These are phyloP conservation scores for Trematomus bernacchii DNA, from an alignment of 2,797 vertebrate species.

Conservation along the genomic window DNA sequence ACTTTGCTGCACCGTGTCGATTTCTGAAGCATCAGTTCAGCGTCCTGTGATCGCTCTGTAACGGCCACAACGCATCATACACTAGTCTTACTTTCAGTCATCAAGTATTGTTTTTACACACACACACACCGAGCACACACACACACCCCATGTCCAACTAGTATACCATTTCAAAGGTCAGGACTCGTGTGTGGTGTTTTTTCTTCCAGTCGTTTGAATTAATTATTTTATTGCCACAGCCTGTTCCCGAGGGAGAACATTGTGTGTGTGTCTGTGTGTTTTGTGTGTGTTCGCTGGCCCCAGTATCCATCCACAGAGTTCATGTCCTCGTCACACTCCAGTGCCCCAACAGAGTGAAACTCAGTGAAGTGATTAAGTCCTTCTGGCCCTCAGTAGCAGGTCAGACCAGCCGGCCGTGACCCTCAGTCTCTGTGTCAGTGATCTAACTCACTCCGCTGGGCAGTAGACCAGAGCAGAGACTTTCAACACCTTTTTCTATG, in stretches of 20 bases:
- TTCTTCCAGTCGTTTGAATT: conserved; percentile 32
- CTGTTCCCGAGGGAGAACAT: conserved; percentile 4
- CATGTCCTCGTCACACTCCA: conserved; percentile 50
- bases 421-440: conserved; percentile 50
- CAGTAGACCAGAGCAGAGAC: not conserved
- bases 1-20: conserved; percentile 56
- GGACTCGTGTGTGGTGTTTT: conserved; percentile 31
- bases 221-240: conserved; percentile 24
- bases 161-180: conserved; percentile 71
- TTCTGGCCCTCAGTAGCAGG: conserved; percentile 36
- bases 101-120: conserved; percentile 4
- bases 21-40: conserved; percentile 55
- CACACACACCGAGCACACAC: not conserved
- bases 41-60: conserved; percentile 24
- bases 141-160: conserved; percentile 8
- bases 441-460: conserved; percentile 47
- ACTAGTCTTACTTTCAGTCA: conserved; percentile 20
- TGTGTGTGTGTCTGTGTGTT: conserved; percentile 10
- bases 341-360: conserved; percentile 47
- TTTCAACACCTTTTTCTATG: not conserved
- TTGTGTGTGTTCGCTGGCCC: conserved; percentile 11
- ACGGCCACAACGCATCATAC: not conserved
- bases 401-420: conserved; percentile 55
- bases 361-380: conserved; percentile 51
- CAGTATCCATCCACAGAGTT: conserved; percentile 27